Evolutionary conservation across 2,113 vertebrate species (phyloP), one percentile per base, ranked within the genome.

Genomic region (Speoplatyrhinus poulsoni): DNA sequence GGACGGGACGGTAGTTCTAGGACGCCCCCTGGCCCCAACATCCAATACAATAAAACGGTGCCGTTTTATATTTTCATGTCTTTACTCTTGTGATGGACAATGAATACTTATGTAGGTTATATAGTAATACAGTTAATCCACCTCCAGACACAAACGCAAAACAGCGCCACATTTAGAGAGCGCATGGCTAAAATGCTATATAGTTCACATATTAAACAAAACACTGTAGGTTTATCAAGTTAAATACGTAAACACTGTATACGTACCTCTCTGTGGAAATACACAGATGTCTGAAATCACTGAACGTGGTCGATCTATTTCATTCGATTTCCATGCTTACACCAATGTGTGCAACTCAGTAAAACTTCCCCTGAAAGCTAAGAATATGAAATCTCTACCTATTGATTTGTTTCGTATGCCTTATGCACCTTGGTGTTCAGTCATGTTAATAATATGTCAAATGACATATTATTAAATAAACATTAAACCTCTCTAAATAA

Each of bases 301-400:
- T 13, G 32, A 11, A 49, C 7, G 6, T 4, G 7, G 36, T 41
- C 6, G 36, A 41, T 41, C 2, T 2, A 1, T 47, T 4, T 1
- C 6, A 11, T 47, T 58, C 60, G 71, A 74, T 58, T 49, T 54
- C 49, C 49, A 10, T 52, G 49, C 49, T 52, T 15, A 41, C 5
- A 3, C 17, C 1, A 0, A 0, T 1, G 0, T 62, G 87, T 79
- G 78, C 73, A 68, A 11, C 82, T 0, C 0, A 46, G 4, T 72
- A 79, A 87, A 65, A 46, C 58, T 56, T 65, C 82, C 87, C 58
- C 50, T 0, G 9, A 26, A 8, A 11, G 9, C 36, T 41, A 41
- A 41, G 36, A 41, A 41, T 41, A 41, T 5, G 7, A 41, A 5
- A 8, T 41, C 7, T 41, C 36, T 41, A 41, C 5, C 36, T 41